These are phyloP conservation scores for Marcusenius ussheri DNA, from an alignment of 2,113 vertebrate genomes.

Conservation along the genomic window DNA sequence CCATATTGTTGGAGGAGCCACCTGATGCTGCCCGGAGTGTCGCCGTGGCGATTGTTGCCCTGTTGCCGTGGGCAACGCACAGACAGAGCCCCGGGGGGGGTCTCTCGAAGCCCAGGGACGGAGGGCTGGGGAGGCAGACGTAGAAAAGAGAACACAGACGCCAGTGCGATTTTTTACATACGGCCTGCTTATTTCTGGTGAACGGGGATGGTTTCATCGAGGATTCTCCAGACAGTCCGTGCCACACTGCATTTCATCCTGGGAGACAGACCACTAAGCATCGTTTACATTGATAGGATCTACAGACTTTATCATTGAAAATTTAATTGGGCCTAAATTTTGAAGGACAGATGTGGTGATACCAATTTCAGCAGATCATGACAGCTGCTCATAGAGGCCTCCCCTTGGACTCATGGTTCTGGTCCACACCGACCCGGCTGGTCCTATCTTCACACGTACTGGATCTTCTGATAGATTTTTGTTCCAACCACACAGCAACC, in stretches of 20 bases:
- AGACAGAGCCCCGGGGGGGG: neutral
- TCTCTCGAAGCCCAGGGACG: neutral
- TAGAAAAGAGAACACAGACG: neutral
- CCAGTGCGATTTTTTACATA: neutral
- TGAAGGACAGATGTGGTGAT: neutral
- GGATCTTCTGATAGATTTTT: neutral
- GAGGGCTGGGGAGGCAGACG: neutral
- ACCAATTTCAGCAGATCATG: neutral
- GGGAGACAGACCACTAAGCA: neutral
- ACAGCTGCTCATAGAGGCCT: neutral
- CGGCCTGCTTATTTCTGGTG: neutral
- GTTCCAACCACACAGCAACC: neutral
- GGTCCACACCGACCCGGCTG: neutral
- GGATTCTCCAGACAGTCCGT: neutral
- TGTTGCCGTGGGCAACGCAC: neutral
- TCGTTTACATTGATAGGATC: neutral
- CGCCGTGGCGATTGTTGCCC: neutral
- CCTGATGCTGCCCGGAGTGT: neutral
- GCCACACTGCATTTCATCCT: neutral
- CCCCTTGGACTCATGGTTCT: neutral
- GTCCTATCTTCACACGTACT: neutral
- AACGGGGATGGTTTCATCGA: neutral
- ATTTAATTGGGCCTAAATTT: neutral
- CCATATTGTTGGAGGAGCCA: neutral
- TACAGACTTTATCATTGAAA: neutral